A percentile compares a stretch with the other conserved stretches of the same genome.
Conservation (phyloP, 2,113 vertebrate species). For the Physeter macrocephalus region DNA sequence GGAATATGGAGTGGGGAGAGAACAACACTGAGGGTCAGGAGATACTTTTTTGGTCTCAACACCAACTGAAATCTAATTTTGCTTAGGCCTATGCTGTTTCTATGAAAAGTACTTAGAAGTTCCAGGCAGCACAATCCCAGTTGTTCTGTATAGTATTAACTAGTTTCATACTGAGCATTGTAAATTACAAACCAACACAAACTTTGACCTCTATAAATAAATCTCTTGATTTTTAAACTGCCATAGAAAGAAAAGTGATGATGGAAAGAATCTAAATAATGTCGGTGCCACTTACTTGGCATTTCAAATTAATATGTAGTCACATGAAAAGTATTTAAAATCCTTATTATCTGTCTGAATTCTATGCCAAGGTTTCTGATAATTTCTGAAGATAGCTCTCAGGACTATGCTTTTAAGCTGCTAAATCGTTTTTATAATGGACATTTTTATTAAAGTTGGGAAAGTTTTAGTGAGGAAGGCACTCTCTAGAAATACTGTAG, state of each 20-base stretch:
- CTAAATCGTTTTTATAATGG: background rate
- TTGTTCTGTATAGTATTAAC: background rate
- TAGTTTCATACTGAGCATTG: background rate
- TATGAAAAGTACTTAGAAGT: background rate
- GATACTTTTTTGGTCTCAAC: background rate
- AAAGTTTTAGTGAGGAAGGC: background rate
- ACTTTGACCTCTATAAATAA: background rate
- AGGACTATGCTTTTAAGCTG: background rate
- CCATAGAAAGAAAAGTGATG: background rate
- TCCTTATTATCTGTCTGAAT: background rate
- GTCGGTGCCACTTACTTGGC: background rate
- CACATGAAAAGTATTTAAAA: conserved; percentile 1
- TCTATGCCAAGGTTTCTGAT: background rate
- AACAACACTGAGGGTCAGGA: background rate
- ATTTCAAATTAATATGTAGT: conserved; percentile 2
- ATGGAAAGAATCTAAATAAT: background rate
- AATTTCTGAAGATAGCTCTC: background rate
- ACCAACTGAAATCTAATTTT: background rate
- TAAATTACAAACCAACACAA: background rate
- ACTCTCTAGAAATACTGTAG: background rate
- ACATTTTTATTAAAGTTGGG: conserved; percentile 6
- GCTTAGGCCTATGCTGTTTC: background rate
- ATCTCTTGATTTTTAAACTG: background rate
- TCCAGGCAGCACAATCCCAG: background rate
- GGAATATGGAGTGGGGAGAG: background rate